Base-by-base conservation (phyloP, 1,140 invertebrate species). In the Paralvinella palmiformis region DNA sequence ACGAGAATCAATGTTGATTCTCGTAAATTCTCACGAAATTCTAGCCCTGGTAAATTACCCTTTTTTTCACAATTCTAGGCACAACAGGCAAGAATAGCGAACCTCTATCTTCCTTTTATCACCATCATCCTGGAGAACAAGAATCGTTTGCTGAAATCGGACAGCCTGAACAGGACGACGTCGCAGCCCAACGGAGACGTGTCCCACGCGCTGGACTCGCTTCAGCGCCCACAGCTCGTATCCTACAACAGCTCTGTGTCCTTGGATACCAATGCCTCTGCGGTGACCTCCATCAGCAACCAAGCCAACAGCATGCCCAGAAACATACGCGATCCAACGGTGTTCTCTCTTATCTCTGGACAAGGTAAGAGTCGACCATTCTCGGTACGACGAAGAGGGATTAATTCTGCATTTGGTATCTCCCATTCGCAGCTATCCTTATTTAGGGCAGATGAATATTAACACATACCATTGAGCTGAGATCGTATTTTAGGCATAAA, bases 51-150 rank as follows among this genome's bases (percentile, higher is more conserved):
- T n/a, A n/a, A n/a, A n/a, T n/a, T n/a, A n/a, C n/a, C n/a, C n/a
- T n/a, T n/a, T n/a, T n/a, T n/a, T 36, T 45, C 41, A 50, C 50
- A 37, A 20, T 56, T 70, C 45, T 67, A 89, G 86, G 88, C 88
- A 52, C 88, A 91, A 74, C 86, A 95, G 72, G 88, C 88, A 6
- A 83, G 94, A 60, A 91, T 98, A 62, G 90, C 92, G 0, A 85
- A 90, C 5, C 83, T 97, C 36, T 97, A 97, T 75, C 85, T 94
- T 45, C 95, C 95, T 0, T 89, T 93, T 85, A 83, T 97, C 36
- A 85, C 87, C 1, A 86, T 97, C 53, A 87, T 94, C 1, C 81
- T 94, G 69, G 91, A 94, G 67, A 91, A 92, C 81, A 79, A 91
- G 60, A 75, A 80, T 57, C 78, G 84, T 41, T 80, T 92, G 0